Percentiles rank a stretch among this genome's conserved stretches.
Evolutionary conservation across 2,888 invertebrate genomes (phyloP).

Genomic region (Ochropleura leucogaster): DNA sequence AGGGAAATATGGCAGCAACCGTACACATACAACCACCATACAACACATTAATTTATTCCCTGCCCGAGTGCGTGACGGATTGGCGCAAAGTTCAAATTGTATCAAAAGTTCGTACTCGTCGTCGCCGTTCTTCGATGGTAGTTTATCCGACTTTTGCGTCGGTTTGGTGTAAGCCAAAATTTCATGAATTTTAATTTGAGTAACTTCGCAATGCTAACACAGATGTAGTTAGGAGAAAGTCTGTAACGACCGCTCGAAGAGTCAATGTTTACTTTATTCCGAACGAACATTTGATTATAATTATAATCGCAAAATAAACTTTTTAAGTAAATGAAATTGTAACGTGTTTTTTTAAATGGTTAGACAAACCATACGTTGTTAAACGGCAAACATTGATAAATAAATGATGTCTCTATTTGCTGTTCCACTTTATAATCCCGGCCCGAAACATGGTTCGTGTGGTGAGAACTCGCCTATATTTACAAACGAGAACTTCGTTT

Average conservation of each 20-base stretch:
- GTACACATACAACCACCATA: slow-evolving; percentile 27
- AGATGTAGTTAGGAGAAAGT: slow-evolving; percentile 31
- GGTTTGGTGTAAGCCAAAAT: slow-evolving; percentile 43
- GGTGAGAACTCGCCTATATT: slow-evolving; percentile 31
- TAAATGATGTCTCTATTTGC: slow-evolving; percentile 33
- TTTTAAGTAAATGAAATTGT: slow-evolving; percentile 11
- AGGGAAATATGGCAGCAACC: slow-evolving; percentile 26
- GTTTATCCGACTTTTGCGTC: slow-evolving; percentile 54
- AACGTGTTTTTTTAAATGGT: slow-evolving; percentile 27
- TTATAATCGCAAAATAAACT: slow-evolving; percentile 26
- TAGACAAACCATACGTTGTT: slow-evolving; percentile 27
- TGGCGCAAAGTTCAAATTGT: slow-evolving; percentile 63
- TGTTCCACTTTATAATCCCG: slow-evolving; percentile 25
- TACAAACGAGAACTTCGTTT: slow-evolving; percentile 29
- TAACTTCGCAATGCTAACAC: slow-evolving; percentile 43
- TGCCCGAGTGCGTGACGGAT: slow-evolving; percentile 60
- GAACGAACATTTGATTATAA: slow-evolving; percentile 28
- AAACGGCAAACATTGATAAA: slow-evolving; percentile 35
- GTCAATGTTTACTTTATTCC: slow-evolving; percentile 20
- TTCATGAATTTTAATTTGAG: slow-evolving; percentile 56
- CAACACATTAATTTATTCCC: slow-evolving; percentile 51
- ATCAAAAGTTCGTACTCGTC: slow-evolving; percentile 60
- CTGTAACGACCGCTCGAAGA: slow-evolving; percentile 24
- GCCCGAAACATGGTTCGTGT: slow-evolving; percentile 26
- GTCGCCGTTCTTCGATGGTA: slow-evolving; percentile 52